phyloP scores from a whole-genome alignment of 2,888 invertebrate genomes.

The Agriotes lineatus region DNA sequence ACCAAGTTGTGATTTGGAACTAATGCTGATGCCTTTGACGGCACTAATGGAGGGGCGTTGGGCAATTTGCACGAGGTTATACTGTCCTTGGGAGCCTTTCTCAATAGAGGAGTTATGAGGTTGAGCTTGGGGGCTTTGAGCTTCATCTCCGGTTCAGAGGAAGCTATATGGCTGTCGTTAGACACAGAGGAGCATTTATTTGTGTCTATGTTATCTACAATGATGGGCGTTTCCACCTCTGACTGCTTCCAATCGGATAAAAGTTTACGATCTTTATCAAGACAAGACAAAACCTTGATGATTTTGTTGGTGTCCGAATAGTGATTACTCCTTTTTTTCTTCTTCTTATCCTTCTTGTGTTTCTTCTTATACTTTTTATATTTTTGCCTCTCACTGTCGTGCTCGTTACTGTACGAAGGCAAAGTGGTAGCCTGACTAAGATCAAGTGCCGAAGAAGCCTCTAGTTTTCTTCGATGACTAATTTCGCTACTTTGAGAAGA shows the following conservation, averaged over 20 bases:
- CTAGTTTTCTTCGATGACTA: too few relatives aligned
- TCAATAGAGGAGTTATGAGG: constrained; percentile 68
- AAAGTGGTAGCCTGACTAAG: too few relatives aligned
- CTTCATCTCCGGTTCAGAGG: constrained; percentile 58
- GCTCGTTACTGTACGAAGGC: constrained; percentile 65
- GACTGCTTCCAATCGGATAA: constrained; percentile 62
- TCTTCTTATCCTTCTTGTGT: constrained; percentile 77
- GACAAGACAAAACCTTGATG: constrained; percentile 48
- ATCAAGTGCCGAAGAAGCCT: too few relatives aligned
- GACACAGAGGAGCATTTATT: constrained; percentile 65
- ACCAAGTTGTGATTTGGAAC: constrained; percentile 39
- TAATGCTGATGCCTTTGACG: constrained; percentile 16
- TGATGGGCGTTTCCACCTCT: constrained; percentile 39
- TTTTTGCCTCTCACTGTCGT: constrained; percentile 67
- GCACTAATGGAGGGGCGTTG: constrained; percentile 71
- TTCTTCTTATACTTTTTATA: constrained; percentile 80
- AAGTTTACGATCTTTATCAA: constrained; percentile 54
- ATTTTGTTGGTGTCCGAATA: constrained; percentile 68
- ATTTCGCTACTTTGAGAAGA: too few relatives aligned
- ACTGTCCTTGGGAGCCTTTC: constrained; percentile 58
- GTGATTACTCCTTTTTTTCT: constrained; percentile 77
- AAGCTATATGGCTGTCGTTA: constrained; percentile 63
- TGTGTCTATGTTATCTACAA: constrained; percentile 57
- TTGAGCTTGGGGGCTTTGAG: constrained; percentile 56
- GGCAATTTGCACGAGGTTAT: constrained; percentile 70